Evolutionary conservation across 2,113 vertebrate species (phyloP).

Genomic region (Serilophus lunatus): DNA sequence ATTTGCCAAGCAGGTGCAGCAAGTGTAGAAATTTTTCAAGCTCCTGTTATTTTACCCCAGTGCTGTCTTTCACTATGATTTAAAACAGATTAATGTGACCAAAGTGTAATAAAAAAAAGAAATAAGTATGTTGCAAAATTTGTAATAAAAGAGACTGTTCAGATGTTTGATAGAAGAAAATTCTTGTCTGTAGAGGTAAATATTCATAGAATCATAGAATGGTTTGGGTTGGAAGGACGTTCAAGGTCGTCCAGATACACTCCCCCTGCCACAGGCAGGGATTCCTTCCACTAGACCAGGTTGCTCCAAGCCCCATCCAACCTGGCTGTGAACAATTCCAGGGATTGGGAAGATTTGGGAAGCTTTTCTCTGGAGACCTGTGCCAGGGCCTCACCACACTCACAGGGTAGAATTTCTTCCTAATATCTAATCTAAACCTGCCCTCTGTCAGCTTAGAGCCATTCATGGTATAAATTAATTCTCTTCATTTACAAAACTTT

Average conservation of each 20-base stretch:
- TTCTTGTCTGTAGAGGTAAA: background rate
- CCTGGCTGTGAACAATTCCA: background rate
- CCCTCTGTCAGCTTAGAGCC: background rate
- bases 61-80: background rate
- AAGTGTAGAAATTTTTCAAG: background rate
- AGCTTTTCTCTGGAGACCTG: background rate
- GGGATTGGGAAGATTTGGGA: background rate
- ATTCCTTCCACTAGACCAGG: background rate
- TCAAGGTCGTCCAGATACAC: background rate
- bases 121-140: background rate
- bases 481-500: background rate
- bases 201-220: background rate
- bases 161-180: background rate
- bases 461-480: background rate
- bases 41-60: background rate
- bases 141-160: background rate
- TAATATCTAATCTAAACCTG: background rate
- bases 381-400: background rate
- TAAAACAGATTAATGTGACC: background rate
- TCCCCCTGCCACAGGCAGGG: too few relatives aligned
- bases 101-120: background rate
- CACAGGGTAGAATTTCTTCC: background rate
- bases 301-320: background rate
- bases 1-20: background rate
- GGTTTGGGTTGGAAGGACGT: background rate